phyloP scores from a whole-genome alignment of 2,113 vertebrate species.

The Ceratotherium simum region DNA sequence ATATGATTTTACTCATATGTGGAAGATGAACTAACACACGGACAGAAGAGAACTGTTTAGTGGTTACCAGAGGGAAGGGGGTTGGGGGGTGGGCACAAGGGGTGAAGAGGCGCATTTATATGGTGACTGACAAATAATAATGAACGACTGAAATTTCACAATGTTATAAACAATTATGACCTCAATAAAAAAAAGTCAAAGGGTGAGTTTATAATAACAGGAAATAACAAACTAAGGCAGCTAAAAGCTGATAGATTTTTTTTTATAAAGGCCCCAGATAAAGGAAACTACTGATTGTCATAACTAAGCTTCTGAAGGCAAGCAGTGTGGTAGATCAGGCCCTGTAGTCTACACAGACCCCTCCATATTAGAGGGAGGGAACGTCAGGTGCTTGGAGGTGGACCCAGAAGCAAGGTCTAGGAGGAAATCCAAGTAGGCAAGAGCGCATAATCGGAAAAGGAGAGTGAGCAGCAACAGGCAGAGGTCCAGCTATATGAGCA shows the following conservation, averaged over 20 bases:
- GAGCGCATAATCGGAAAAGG: not conserved
- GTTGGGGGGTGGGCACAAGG: too few species aligned
- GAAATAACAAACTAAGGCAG: not conserved
- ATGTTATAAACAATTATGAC: too few species aligned
- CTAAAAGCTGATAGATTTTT: conserved; percentile 13
- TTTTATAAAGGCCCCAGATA: conserved; percentile 5
- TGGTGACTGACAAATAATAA: too few species aligned
- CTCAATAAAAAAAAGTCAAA: not conserved
- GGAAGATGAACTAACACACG: too few species aligned
- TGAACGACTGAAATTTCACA: too few species aligned
- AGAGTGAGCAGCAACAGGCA: not conserved
- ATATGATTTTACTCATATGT: too few species aligned
- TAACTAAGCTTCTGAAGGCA: conserved; percentile 6
- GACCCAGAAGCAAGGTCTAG: conserved; percentile 15
- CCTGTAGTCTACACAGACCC: not conserved
- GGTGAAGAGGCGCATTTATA: too few species aligned
- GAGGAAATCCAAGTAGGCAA: conserved; percentile 26
- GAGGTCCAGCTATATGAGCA: not conserved
- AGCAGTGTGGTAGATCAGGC: not conserved
- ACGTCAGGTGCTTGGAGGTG: not conserved
- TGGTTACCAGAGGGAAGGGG: too few species aligned
- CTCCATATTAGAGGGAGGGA: not conserved
- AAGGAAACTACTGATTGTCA: not conserved
- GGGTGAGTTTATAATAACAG: not conserved
- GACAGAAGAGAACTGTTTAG: too few species aligned